phyloP scores from a whole-genome alignment of 2,113 vertebrate species.

The Burhinus bistriatus region DNA sequence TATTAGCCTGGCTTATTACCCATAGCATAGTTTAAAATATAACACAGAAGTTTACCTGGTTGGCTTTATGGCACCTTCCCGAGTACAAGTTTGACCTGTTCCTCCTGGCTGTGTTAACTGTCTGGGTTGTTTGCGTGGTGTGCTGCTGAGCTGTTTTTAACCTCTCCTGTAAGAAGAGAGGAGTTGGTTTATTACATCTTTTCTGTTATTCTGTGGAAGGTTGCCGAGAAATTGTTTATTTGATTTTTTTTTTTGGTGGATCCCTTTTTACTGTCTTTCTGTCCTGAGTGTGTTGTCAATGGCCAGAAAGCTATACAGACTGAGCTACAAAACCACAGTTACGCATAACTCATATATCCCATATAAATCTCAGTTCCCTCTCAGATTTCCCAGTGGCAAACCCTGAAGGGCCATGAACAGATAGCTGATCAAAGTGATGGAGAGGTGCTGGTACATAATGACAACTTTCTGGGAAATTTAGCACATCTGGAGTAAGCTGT shows the following conservation, averaged over 20 bases:
- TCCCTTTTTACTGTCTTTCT: conserved; percentile 5
- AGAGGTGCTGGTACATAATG: neutral
- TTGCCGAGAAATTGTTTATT: neutral
- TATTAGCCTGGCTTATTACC: neutral
- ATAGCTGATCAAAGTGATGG: neutral
- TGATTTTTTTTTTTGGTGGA: neutral
- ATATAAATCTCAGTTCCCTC: neutral
- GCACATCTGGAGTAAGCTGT: neutral
- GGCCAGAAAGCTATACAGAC: neutral
- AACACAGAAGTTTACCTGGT: neutral
- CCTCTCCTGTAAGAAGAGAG: neutral
- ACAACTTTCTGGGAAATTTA: neutral
- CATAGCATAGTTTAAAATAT: neutral
- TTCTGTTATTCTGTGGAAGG: neutral
- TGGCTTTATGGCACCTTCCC: neutral
- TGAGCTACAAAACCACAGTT: neutral
- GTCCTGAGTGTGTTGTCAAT: conserved; percentile 1
- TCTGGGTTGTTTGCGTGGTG: neutral
- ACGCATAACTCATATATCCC: rapidly evolving
- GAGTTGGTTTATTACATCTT: neutral
- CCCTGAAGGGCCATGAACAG: neutral
- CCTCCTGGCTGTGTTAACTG: neutral
- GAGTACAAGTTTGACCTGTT: conserved; percentile 7
- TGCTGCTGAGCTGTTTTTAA: neutral
- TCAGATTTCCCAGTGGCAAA: neutral